Conservation (phyloP, 2,888 invertebrate genomes). For the Achlya flavicornis region DNA sequence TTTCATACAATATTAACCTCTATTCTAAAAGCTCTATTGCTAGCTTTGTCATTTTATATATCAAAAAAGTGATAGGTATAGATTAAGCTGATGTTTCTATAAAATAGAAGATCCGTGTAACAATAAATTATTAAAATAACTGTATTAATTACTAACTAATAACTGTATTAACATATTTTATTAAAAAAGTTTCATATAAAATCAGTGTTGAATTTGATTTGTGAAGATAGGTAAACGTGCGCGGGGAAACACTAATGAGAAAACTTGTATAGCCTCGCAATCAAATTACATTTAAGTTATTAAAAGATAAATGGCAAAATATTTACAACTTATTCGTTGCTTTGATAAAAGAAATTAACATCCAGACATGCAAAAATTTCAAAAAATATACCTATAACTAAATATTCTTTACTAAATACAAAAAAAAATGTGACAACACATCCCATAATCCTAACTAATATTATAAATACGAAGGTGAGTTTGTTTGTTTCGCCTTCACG, state of each 20-base stretch:
- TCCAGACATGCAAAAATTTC: not conserved
- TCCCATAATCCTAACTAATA: too few relatives aligned
- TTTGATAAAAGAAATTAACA: not conserved
- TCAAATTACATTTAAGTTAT: not conserved
- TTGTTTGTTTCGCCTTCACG: too few relatives aligned
- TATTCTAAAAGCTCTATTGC: not conserved
- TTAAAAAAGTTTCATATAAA: slow-evolving; percentile 1
- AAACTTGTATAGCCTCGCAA: not conserved
- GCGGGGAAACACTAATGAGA: slow-evolving; percentile 9
- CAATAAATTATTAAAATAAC: not conserved
- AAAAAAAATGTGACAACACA: too few relatives aligned
- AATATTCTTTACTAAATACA: too few relatives aligned
- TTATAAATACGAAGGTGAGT: too few relatives aligned
- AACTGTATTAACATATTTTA: not conserved
- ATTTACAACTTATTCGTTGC: not conserved
- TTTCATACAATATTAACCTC: not conserved
- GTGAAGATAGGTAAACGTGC: slow-evolving; percentile 10
- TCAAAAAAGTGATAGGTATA: not conserved
- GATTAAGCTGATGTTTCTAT: not conserved
- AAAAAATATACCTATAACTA: too few relatives aligned
- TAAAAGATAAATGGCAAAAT: not conserved
- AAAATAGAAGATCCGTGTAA: not conserved
- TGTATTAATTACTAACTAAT: too few relatives aligned
- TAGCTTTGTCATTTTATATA: not conserved
- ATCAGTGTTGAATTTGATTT: slow-evolving; percentile 6